Evolutionary conservation across 2,113 vertebrate genomes (phyloP), one percentile per base, ranked within the genome.

Genomic region (Thryonomys swinderianus): DNA sequence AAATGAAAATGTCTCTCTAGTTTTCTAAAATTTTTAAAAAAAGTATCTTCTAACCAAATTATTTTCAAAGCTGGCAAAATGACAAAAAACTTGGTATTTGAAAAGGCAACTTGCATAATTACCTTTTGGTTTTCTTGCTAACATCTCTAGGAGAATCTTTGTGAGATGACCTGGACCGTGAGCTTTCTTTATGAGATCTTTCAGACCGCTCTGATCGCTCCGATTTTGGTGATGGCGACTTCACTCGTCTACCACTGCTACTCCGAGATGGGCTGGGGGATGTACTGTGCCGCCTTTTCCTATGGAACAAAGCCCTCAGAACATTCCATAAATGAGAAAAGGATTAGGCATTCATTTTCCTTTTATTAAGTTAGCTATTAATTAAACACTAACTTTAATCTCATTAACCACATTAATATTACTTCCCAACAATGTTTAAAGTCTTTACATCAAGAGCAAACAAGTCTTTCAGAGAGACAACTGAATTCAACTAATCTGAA

Each of bases 91-190:
- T 25, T 71, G 34, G 78, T 57, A 85, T 82, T 48, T 92, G 78
- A 96, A 86, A 85, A 85, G 88, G 86, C 34, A 45, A 76, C 59
- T 86, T 92, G 74, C 37, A 81, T 62, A 51, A 80, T 96, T 98
- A 99, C 99, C 99, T 99, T 98, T 99, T 99, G 96, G 98, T 98
- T 96, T 99, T 99, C 97, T 99, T 99, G 98, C 98, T 99, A 98
- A 98, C 99, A 94, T 99, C 98, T 96, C 99, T 99, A 40, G 99
- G 99, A 18, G 99, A 99, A 82, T 99, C 99, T 98, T 99, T 99
- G 96, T 99, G 99, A 45, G 99, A 98, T 0, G 99, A 98, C 32
- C 99, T 99, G 42, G 99, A 99, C 13, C 98, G 98, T 6, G 99
- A 99, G 79, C 98, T 99, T 97, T 99, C 99, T 98, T 99, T 99